Percentiles rank a stretch among this genome's conserved stretches.
Conservation (phyloP, 2,888 invertebrate species). For the Blastobasis adustella region DNA sequence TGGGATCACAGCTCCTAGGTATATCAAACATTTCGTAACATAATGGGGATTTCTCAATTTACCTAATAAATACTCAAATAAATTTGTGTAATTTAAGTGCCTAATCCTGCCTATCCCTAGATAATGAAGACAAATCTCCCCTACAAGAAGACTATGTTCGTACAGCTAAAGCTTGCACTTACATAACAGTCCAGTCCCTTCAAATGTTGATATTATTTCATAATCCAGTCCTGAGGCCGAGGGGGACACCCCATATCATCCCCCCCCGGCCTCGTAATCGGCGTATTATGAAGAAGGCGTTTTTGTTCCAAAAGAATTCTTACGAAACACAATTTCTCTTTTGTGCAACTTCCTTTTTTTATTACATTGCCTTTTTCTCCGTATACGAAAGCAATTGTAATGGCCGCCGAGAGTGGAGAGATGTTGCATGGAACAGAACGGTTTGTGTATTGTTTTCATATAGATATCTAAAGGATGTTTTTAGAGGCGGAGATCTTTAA, state of each 20-base stretch:
- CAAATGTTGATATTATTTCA: conserved; percentile 15
- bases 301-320: conserved; percentile 23
- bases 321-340: conserved; percentile 35
- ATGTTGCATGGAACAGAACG: background rate
- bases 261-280: conserved; percentile 28
- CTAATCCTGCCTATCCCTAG: no score
- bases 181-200: no score
- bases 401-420: background rate
- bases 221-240: conserved; percentile 13
- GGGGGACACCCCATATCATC: conserved; percentile 18
- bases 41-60: no score
- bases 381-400: background rate
- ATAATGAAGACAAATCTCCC: no score
- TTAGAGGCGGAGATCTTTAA: no score
- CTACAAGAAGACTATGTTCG: no score
- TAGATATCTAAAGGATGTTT: no score
- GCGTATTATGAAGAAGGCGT: conserved; percentile 29
- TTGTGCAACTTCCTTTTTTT: conserved; percentile 30
- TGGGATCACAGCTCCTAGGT: no score
- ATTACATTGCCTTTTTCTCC: conserved; percentile 16
- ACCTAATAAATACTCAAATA: no score
- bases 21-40: no score
- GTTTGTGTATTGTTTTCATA: background rate
- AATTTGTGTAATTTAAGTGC: no score
- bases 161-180: no score